phyloP scores from a whole-genome alignment of 2,113 vertebrate species.

The Paedocypris sp. region DNA sequence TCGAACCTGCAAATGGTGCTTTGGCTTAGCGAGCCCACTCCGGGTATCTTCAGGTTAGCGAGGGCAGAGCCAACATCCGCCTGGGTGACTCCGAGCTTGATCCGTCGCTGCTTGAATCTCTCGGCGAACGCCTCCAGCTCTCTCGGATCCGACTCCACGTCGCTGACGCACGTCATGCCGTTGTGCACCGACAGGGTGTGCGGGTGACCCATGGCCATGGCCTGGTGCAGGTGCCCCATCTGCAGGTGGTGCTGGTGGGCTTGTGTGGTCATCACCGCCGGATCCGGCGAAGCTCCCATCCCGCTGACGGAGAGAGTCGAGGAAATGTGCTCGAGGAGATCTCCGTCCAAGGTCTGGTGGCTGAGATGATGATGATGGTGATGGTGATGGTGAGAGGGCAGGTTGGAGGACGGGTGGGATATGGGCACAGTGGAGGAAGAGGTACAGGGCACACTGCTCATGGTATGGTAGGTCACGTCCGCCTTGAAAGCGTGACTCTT shows the following conservation, averaged over 20 bases:
- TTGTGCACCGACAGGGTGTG: slow-evolving; percentile 67
- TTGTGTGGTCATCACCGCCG: slow-evolving; percentile 63
- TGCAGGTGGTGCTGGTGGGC: slow-evolving; percentile 64
- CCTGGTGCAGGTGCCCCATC: slow-evolving; percentile 79
- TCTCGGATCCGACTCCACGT: slow-evolving; percentile 80
- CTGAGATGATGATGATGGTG: slow-evolving; percentile 65
- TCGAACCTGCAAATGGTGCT: slow-evolving; percentile 95
- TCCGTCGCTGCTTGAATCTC: slow-evolving; percentile 81
- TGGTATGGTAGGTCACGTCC: slow-evolving; percentile 88
- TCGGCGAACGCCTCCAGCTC: slow-evolving; percentile 88
- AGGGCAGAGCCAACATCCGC: slow-evolving; percentile 83
- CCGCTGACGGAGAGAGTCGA: slow-evolving; percentile 71
- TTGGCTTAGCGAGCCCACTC: slow-evolving; percentile 86
- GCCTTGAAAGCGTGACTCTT: slow-evolving; percentile 87
- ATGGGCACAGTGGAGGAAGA: slow-evolving; percentile 71
- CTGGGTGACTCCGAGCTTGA: slow-evolving; percentile 86
- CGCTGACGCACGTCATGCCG: slow-evolving; percentile 70
- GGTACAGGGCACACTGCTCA: slow-evolving; percentile 84
- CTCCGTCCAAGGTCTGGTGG: slow-evolving; percentile 71
- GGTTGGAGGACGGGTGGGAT: slow-evolving; percentile 65
- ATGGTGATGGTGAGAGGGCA: slow-evolving; percentile 65
- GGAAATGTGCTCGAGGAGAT: slow-evolving; percentile 84
- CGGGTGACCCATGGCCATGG: slow-evolving; percentile 76
- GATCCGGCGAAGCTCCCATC: slow-evolving; percentile 68
- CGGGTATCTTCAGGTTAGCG: slow-evolving; percentile 83